phyloP scores from a whole-genome alignment of 2,888 invertebrate genomes.

The Cryptus viduatorius region DNA sequence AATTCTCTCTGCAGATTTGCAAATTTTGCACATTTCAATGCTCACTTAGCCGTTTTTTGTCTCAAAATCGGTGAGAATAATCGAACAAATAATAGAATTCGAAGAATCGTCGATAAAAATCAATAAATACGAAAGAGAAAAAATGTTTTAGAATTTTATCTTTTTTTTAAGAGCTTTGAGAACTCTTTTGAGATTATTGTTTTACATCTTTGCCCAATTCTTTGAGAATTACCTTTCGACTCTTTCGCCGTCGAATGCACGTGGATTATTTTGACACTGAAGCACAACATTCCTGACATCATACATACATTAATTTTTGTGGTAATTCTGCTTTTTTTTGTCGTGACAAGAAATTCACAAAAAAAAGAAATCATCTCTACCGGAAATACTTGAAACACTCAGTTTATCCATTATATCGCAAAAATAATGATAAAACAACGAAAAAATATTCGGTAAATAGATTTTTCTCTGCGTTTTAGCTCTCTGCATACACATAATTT shows the following conservation, averaged over 20 bases:
- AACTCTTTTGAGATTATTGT: conserved; percentile 4
- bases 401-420: background rate
- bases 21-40: background rate
- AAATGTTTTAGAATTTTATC: conserved; percentile 9
- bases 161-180: background rate
- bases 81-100: conserved; percentile 41
- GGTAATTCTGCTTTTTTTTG: background rate
- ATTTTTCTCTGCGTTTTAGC: background rate
- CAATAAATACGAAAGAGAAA: conserved; percentile 15
- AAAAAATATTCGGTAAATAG: background rate
- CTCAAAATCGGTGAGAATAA: conserved; percentile 6
- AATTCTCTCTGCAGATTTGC: background rate
- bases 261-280: conserved; percentile 17
- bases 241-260: background rate
- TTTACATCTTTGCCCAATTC: conserved; percentile 12
- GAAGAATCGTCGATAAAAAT: conserved; percentile 12
- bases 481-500: background rate
- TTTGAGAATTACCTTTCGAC: conserved; percentile 15
- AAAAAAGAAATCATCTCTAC: background rate
- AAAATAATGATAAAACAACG: background rate
- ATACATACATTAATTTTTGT: conserved; percentile 19
- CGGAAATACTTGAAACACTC: background rate
- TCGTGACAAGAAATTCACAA: background rate
- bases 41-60: conserved; percentile 16
- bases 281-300: conserved; percentile 31